Conservation (phyloP, 2,888 invertebrate species). For the Erebia aethiops region DNA sequence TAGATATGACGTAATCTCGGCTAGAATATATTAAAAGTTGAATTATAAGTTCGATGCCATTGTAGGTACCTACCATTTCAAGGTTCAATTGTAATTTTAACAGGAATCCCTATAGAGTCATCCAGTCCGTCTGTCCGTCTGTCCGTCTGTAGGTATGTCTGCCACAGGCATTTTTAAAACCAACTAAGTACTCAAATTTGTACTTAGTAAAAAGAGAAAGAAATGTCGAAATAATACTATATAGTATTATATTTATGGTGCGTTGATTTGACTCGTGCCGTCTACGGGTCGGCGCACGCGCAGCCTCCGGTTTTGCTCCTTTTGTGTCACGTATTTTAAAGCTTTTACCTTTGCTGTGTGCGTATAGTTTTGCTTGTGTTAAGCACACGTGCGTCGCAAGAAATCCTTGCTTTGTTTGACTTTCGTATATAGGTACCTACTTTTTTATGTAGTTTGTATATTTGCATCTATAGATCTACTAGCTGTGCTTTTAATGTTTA, state of each 20-base stretch:
- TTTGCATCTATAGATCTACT: not conserved
- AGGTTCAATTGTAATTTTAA: no score
- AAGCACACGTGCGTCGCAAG: constrained; percentile 55
- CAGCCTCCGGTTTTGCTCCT: constrained; percentile 78
- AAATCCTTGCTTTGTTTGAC: constrained; percentile 26
- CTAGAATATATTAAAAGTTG: constrained; percentile 10
- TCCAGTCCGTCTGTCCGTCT: no score
- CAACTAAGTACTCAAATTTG: no score
- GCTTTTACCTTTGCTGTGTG: constrained; percentile 55
- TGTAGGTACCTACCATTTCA: not conserved
- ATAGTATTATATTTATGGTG: constrained; percentile 21
- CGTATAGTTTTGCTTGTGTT: constrained; percentile 39
- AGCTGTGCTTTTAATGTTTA: constrained; percentile 1
- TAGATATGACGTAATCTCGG: not conserved
- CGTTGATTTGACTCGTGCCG: constrained; percentile 75
- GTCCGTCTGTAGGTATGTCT: no score
- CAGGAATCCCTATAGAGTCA: no score
- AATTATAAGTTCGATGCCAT: constrained; percentile 6
- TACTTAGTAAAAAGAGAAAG: not conserved
- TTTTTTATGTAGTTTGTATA: not conserved
- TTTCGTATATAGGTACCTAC: constrained; percentile 4
- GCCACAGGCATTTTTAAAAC: no score
- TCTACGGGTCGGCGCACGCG: constrained; percentile 77
- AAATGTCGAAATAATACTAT: not conserved
- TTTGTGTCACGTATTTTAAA: constrained; percentile 74